Evolutionary conservation across 2,797 vertebrate genomes (phyloP), one percentile per base, ranked within the genome.

Genomic region (Orestias chungarensis): DNA sequence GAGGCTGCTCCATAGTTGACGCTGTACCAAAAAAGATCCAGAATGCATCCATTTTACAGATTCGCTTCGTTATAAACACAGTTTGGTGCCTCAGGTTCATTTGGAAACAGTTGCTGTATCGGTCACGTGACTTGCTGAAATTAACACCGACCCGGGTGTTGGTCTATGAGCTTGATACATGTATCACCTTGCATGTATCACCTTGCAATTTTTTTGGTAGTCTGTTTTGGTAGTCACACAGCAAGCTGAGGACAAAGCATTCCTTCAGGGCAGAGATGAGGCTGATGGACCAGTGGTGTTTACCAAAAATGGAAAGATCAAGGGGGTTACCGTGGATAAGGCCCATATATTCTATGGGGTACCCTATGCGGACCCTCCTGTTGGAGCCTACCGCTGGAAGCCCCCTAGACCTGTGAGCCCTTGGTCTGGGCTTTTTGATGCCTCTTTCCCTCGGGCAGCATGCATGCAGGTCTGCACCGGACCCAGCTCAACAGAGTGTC

Each of bases 311-410:
- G 94, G 94, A 0, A 71, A 49, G 40, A 74, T 95, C 35, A 83
- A 68, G 62, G 95, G 95, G 23, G 46, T 86, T 0, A 89, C 87
- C 0, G 79, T 91, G 73, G 93, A 94, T 47, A 89, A 91, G 78
- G 92, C 92, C 38, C 73, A 93, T 29, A 74, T 93, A 43, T 95
- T 95, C 87, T 94, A 93, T 27, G 94, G 94, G 66, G 81, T 95
- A 33, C 93, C 91, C 0, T 95, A 93, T 5, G 94, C 95, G 4
- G 92, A 87, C 23, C 94, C 94, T 1, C 95, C 94, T 12, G 80
- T 92, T 6, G 93, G 93, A 4, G 79, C 83, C 0, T 91, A 89
- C 47, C 92, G 94, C 35, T 95, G 94, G 95, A 91, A 92, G 76
- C 76, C 93, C 38, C 94, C 94, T 7, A 74, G 89, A 67, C 79